Evolutionary conservation across 2,888 invertebrate species (phyloP), one percentile per base, ranked within the genome.

Genomic region (Cerastis leucographa): DNA sequence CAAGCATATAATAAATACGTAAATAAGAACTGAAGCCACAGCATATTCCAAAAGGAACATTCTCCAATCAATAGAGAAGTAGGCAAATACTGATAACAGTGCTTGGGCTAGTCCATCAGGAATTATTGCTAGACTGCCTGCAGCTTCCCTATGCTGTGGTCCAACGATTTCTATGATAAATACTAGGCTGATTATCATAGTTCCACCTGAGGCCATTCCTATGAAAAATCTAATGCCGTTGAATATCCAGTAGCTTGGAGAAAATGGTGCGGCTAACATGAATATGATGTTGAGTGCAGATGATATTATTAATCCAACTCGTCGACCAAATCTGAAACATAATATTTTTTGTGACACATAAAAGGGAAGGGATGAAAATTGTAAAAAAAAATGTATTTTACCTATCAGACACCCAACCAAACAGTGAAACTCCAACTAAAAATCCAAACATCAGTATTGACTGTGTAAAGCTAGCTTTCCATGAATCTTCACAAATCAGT

Each of bases 131-230:
- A 90, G 78, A 29, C 91, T 90, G 25, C 92, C 93, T 69, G 93
- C 92, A 5, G 89, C 84, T 77, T 97, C 97, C 72, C 97, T 94
- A 56, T 95, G 93, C 51, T 93, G 90, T 0, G 94, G 93, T 8
- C 97, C 97, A 68, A 97, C 95, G n/a, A 97, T 93, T 92, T 97
- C 97, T 96, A 97, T 97, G 3, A 97, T 94, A 12, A 97, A 93
- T 14, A 94, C 92, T 49, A 93, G 75, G 35, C 91, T 89, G 14
- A 92, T 90, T 35, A 98, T 97, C 97, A 98, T 97, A 0, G 97
- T 97, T 22, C 98, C 98, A 65, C 98, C 98, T 1, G 98, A 98
- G 12, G 98, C 97, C 68, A 98, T 92, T 0, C 98, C 98, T 42
- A 97, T 97, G 11, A 98, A 90, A 88, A 98, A 97, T 83, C 98